phyloP scores from a whole-genome alignment of 2,113 vertebrate species.

The Carassius gibelio region DNA sequence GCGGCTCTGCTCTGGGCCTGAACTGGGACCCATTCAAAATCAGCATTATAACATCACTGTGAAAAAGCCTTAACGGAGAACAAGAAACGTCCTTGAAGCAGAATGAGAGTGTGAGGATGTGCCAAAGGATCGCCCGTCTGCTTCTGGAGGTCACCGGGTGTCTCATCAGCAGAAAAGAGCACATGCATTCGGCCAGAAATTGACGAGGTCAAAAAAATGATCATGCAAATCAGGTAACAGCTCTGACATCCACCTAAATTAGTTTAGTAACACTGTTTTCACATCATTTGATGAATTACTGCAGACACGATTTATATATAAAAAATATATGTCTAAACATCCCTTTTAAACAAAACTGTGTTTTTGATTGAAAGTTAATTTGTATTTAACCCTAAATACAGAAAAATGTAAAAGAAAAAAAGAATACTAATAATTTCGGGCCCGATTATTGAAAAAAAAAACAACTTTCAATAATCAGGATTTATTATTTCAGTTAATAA shows the following conservation, averaged over 20 bases:
- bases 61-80: slow-evolving; percentile 11
- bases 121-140: background rate
- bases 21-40: slow-evolving; percentile 1
- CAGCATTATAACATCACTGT: background rate
- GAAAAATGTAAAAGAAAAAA: too few species aligned
- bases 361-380: background rate
- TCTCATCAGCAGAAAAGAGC: background rate
- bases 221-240: too few species aligned
- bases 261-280: background rate
- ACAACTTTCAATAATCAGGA: too few species aligned
- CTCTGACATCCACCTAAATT: too few species aligned
- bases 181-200: background rate
- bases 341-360: background rate
- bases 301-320: background rate
- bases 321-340: background rate
- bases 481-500: too few species aligned
- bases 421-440: too few species aligned
- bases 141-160: background rate
- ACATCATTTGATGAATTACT: background rate
- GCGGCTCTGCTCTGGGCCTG: background rate
- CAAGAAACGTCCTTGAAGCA: slow-evolving; percentile 9
- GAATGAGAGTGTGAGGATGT: background rate
- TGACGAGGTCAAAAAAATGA: background rate
- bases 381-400: too few species aligned
- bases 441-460: too few species aligned